phyloP scores from a whole-genome alignment of 2,797 vertebrate species.

The Echiichthys vipera region DNA sequence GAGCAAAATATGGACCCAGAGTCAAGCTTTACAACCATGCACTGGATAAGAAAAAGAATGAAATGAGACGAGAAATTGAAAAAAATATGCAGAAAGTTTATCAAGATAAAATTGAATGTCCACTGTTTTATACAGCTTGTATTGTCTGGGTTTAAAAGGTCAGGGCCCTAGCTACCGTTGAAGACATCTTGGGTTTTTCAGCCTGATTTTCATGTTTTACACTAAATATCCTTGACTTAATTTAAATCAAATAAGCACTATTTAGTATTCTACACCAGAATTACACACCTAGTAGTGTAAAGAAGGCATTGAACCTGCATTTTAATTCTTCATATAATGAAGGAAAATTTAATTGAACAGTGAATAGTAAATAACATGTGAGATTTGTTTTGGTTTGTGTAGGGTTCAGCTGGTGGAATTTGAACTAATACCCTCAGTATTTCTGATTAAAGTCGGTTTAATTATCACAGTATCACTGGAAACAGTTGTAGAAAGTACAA shows the following conservation, averaged over 20 bases:
- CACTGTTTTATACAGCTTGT: neutral
- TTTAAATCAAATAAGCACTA: neutral
- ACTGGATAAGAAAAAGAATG: slow-evolving; percentile 19
- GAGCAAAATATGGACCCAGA: slow-evolving; percentile 19
- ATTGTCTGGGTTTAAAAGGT: slow-evolving; percentile 27
- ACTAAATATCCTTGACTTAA: neutral
- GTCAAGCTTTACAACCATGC: slow-evolving; percentile 31
- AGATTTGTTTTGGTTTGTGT: neutral
- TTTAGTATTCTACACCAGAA: neutral
- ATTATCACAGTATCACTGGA: neutral
- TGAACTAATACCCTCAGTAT: neutral
- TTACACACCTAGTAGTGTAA: neutral
- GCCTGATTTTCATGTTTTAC: neutral
- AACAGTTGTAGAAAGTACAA: neutral
- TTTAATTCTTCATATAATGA: neutral
- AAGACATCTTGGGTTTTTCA: neutral
- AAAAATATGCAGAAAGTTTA: slow-evolving; percentile 26
- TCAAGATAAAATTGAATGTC: slow-evolving; percentile 24
- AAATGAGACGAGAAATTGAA: slow-evolving; percentile 24
- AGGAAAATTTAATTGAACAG: neutral
- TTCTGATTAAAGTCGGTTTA: neutral
- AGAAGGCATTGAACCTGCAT: neutral
- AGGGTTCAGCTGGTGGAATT: neutral
- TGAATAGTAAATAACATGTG: neutral
- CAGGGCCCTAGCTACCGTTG: neutral